phyloP scores from a whole-genome alignment of 2,888 invertebrate genomes.

The Xanthorhoe spadicearia region DNA sequence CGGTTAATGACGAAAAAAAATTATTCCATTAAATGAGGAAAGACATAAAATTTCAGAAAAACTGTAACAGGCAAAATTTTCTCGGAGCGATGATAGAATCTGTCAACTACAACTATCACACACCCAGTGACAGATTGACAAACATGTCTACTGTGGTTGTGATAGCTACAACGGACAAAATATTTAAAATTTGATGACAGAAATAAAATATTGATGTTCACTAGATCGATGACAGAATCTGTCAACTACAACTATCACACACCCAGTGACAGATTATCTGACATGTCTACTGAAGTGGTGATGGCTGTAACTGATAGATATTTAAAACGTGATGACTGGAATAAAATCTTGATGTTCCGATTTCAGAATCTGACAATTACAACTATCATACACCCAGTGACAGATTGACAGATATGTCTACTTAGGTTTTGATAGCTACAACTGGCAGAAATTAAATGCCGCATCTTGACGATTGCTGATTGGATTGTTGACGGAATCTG shows the following conservation, averaged over 20 bases:
- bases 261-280: conserved; percentile 41
- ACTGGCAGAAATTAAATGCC: neutral
- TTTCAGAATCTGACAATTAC: neutral
- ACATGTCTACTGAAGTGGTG: conserved; percentile 31
- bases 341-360: too few species aligned
- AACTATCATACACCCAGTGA: too few species aligned
- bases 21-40: too few species aligned
- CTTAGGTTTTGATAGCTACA: too few species aligned
- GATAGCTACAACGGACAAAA: neutral
- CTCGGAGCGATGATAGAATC: neutral
- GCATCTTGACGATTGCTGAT: too few species aligned
- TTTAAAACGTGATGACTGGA: neutral
- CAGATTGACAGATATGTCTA: too few species aligned
- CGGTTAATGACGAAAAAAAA: too few species aligned
- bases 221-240: too few species aligned
- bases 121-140: conserved; percentile 42
- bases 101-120: conserved; percentile 10
- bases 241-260: conserved; percentile 7
- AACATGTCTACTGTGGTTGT: conserved; percentile 30
- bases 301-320: neutral
- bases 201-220: neutral
- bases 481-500: neutral
- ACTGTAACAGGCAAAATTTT: too few species aligned
- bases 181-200: neutral
- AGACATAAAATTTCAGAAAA: too few species aligned